A percentile compares a stretch with the other conserved stretches of the same genome.
These are phyloP conservation scores for Microctonus aethiopoides DNA, from an alignment of 2,888 invertebrate genomes.

Conservation along the genomic window DNA sequence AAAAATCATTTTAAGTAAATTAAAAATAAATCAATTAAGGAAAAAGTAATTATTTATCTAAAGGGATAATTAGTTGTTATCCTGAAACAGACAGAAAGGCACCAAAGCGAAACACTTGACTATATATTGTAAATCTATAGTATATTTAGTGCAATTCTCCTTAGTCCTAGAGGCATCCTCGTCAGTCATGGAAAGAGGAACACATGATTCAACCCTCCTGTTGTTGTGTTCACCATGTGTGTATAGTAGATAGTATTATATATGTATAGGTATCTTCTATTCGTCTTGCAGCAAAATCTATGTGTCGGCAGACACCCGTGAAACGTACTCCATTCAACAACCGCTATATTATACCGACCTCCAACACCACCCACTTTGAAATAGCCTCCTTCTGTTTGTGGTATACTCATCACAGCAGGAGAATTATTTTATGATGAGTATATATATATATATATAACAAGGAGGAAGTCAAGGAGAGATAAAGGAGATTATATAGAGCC, in stretches of 20 bases:
- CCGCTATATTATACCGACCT: constrained; percentile 34
- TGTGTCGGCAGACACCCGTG: constrained; percentile 54
- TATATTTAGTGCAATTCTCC: neutral
- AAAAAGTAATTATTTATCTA: neutral
- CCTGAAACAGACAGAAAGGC: neutral
- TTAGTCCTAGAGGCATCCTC: constrained; percentile 8
- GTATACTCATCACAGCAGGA: neutral
- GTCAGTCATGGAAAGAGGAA: constrained; percentile 11
- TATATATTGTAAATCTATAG: neutral
- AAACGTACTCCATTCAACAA: constrained; percentile 57
- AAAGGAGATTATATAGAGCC: neutral
- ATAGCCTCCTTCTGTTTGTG: neutral
- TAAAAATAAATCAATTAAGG: neutral
- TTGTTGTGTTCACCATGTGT: too few relatives aligned
- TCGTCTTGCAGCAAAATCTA: constrained; percentile 52
- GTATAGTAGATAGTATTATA: neutral
- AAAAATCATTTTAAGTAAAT: neutral
- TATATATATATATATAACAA: too few relatives aligned
- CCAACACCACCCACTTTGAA: neutral
- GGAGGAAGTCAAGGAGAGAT: neutral
- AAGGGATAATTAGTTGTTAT: constrained; percentile 19
- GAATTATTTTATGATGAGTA: neutral
- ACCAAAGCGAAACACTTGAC: neutral
- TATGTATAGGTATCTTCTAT: neutral
- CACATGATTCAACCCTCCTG: neutral